Evolutionary conservation across 23 tunicate genomes (phyloP).

Genomic region (Ascidia mentula): DNA sequence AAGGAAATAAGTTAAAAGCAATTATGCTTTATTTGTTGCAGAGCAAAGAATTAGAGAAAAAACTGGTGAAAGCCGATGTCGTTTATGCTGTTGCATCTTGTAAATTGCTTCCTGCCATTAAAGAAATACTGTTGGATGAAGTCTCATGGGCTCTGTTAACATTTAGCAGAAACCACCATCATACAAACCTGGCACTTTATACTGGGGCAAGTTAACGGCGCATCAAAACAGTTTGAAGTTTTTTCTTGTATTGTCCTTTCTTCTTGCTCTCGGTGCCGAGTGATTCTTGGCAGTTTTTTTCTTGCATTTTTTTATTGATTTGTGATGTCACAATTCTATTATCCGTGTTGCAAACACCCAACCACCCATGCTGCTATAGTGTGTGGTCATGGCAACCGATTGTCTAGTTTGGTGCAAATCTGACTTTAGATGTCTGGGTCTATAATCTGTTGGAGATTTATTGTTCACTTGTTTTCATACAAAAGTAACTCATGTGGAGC

Average conservation of each 20-base stretch:
- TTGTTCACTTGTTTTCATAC: too few species aligned
- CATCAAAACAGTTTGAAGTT: too few species aligned
- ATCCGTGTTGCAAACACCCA: too few species aligned
- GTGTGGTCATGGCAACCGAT: too few species aligned
- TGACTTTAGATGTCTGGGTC: too few species aligned
- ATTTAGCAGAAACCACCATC: not conserved
- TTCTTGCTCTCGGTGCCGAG: not conserved
- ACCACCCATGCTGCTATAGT: too few species aligned
- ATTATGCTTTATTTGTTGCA: too few species aligned
- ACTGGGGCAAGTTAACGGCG: not conserved
- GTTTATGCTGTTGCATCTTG: constrained; percentile 36
- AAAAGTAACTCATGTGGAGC: too few species aligned
- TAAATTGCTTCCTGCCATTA: not conserved
- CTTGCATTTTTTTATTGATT: not conserved
- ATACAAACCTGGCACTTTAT: not conserved
- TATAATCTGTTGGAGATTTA: too few species aligned
- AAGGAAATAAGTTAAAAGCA: too few species aligned
- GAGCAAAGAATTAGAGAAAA: constrained; percentile 44
- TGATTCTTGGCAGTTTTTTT: not conserved
- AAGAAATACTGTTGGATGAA: not conserved
- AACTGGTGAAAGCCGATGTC: constrained; percentile 33
- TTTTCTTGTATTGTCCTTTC: constrained; percentile 1
- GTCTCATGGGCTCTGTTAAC: not conserved
- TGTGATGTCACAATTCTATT: not conserved
- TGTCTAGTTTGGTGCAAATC: too few species aligned